Evolutionary conservation across 1,140 invertebrate species (phyloP), one percentile per base, ranked within the genome.

Genomic region (Littorina saxatilis): DNA sequence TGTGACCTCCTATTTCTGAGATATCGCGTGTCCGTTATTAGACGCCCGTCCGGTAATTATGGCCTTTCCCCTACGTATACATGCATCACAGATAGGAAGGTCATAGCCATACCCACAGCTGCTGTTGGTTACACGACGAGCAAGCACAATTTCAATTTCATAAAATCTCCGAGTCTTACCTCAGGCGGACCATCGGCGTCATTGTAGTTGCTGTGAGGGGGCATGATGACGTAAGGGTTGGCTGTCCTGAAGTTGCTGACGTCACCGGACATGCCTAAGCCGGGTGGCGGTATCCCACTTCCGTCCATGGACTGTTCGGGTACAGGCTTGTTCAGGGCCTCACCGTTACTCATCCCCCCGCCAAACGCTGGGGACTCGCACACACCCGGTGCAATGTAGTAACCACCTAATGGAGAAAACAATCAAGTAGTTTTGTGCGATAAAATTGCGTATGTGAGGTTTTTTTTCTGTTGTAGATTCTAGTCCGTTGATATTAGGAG

Each of bases 291-390:
- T 92, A 98, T 98, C 93, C 98, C 98, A 89, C 98, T 97, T 75
- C 90, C 92, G 43, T 91, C 90, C 87, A 98, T 97, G 20, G 52
- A 55, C 86, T 98, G 96, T 92, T 98, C 97, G 2, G 97, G 97
- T 23, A 75, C 39, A 20, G 52, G 76, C 58, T 78, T 78, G 55
- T 58, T 35, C 2, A 78, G 52, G 3, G 29, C 55, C 23, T 20
- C 29, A 32, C n/a, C 27, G 58, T 39, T 3, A n/a, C n/a, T n/a
- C n/a, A n/a, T n/a, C n/a, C n/a, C n/a, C 11, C 73, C 73, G 0
- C 35, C 76, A n/a, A 75, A 84, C 2, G 79, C 75, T 4, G 83
- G 76, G 0, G 97, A 99, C 0, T 97, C 97, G 39, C 96, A 94
- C 20, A 98, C 97, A 86, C 97, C 98, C 0, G 97, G 98, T n/a